Percentiles rank a stretch among this genome's conserved stretches.
Conservation (phyloP, 2,888 invertebrate genomes). For the Alviniconcha strummeri region DNA sequence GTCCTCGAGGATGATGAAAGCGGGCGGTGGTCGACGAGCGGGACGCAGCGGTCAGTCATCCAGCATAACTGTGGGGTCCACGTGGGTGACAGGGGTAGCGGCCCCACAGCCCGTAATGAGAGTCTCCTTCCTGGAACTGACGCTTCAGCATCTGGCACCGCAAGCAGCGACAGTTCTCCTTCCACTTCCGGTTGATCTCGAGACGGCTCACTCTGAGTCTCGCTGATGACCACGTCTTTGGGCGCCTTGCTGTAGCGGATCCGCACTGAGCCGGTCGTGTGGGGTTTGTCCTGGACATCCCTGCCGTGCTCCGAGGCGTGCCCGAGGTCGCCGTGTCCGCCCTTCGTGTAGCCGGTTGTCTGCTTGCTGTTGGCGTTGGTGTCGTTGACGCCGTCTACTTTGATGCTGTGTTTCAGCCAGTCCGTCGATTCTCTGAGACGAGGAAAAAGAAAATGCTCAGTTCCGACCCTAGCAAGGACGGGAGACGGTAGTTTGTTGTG, state of each 20-base stretch:
- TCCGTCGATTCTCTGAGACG: background rate
- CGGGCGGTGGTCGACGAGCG: background rate
- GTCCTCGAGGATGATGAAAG: background rate
- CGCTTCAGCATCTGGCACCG: constrained; percentile 59
- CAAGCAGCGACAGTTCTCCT: constrained; percentile 59
- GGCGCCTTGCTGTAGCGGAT: constrained; percentile 22
- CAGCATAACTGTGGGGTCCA: constrained; percentile 30
- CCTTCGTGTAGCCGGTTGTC: background rate
- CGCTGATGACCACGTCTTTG: constrained; percentile 27
- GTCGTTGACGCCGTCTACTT: background rate
- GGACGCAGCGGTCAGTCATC: constrained; percentile 20
- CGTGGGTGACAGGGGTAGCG: constrained; percentile 57
- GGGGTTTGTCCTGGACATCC: constrained; percentile 14
- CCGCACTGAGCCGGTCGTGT: constrained; percentile 25
- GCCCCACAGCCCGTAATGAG: constrained; percentile 58
- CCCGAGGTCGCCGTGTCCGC: background rate
- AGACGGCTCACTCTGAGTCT: constrained; percentile 39
- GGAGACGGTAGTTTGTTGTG: too few relatives aligned
- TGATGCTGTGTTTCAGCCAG: background rate
- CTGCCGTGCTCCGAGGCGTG: background rate
- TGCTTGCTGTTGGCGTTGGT: background rate
- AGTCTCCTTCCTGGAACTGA: constrained; percentile 57
- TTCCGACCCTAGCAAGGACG: too few relatives aligned
- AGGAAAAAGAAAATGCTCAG: too few relatives aligned
- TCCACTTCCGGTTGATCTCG: constrained; percentile 51